These are phyloP conservation scores for Helicoverpa zea DNA, from an alignment of 1,140 invertebrate species.

Conservation along the genomic window DNA sequence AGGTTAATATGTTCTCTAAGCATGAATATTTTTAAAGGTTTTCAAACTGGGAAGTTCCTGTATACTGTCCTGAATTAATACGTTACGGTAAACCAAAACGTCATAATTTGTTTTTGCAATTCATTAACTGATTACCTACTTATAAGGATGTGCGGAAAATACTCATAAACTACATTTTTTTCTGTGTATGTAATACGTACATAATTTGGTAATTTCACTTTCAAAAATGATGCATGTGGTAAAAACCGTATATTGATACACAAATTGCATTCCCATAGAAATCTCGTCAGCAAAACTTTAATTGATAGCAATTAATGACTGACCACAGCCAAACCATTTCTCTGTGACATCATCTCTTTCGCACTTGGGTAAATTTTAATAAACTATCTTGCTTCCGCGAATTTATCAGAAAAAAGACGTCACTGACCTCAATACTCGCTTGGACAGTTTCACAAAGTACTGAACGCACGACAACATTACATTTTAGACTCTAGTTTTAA, in stretches of 20 bases:
- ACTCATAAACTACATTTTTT: too few species aligned
- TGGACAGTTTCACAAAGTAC: constrained; percentile 33
- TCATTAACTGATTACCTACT: too few species aligned
- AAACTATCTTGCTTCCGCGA: constrained; percentile 61
- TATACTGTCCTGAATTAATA: too few species aligned
- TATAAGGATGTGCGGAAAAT: too few species aligned
- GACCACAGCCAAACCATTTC: constrained; percentile 58
- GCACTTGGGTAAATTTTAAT: constrained; percentile 49
- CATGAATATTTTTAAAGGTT: too few species aligned
- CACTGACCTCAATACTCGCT: constrained; percentile 79
- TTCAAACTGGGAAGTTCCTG: too few species aligned
- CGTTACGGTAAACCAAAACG: too few species aligned
- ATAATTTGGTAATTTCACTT: neutral
- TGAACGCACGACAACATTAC: neutral
- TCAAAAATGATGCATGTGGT: neutral
- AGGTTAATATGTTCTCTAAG: too few species aligned
- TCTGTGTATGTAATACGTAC: too few species aligned
- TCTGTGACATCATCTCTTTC: constrained; percentile 53
- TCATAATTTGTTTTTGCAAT: too few species aligned
- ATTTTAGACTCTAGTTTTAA: neutral
- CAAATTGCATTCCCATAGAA: neutral
- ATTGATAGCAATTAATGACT: constrained; percentile 53
- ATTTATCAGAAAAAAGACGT: constrained; percentile 80
- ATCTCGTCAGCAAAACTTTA: constrained; percentile 30
- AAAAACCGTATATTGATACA: neutral